Percentiles rank a stretch among this genome's conserved stretches.
Evolutionary conservation across 2,113 vertebrate genomes (phyloP).

Genomic region (Martes martes): DNA sequence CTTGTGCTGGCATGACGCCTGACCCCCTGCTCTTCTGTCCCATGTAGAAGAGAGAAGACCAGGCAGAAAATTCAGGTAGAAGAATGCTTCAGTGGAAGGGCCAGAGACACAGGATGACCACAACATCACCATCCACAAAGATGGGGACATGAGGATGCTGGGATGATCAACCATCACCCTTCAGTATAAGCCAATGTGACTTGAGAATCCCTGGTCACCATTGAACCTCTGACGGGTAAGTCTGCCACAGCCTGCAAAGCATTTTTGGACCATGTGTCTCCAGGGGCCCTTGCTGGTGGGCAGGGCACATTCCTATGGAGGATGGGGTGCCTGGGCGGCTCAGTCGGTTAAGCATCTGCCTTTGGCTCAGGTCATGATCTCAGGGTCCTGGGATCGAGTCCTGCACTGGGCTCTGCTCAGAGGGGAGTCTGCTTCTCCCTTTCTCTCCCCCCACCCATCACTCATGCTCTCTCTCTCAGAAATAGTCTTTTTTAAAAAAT

Average conservation of each 20-base stretch:
- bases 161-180: constrained; percentile 10
- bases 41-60: background rate
- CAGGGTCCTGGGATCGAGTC: background rate
- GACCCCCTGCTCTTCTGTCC: background rate
- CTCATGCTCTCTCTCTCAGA: background rate
- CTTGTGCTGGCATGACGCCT: background rate
- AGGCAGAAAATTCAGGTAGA: background rate
- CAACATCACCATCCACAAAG: background rate
- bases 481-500: background rate
- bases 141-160: fast-evolving
- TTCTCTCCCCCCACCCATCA: background rate
- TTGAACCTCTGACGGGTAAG: background rate
- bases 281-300: background rate
- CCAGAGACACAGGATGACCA: background rate
- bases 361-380: background rate
- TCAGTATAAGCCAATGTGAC: fast-evolving
- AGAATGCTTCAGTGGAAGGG: background rate
- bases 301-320: background rate
- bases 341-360: background rate
- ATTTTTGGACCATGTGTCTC: background rate
- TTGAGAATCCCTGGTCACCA: background rate
- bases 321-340: background rate
- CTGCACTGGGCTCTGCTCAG: background rate
- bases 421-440: background rate
- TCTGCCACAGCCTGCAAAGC: background rate